Evolutionary conservation across 2,888 invertebrate species (phyloP).

Genomic region (Rugalucina vietnamica): DNA sequence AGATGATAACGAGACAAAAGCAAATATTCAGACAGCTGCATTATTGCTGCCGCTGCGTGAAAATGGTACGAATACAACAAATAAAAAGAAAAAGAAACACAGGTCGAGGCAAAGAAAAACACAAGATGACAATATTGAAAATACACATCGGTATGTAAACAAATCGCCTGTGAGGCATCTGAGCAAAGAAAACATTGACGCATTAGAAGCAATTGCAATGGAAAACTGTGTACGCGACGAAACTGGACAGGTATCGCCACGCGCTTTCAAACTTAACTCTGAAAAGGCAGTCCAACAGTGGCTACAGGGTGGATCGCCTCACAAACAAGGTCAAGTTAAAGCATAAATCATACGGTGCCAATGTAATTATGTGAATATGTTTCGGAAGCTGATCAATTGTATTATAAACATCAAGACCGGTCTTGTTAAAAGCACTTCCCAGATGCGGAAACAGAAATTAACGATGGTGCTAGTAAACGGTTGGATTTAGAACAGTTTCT

Average conservation of each 20-base stretch:
- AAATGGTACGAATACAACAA: constrained; percentile 20
- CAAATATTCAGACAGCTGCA: constrained; percentile 45
- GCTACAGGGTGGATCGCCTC: constrained; percentile 14
- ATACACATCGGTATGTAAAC: constrained; percentile 31
- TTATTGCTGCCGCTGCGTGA: constrained; percentile 48
- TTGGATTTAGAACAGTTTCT: no score
- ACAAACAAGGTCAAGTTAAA: constrained; percentile 1
- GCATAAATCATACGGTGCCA: not conserved
- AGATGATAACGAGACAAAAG: constrained; percentile 27
- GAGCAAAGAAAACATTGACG: constrained; percentile 33
- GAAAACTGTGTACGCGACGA: constrained; percentile 51
- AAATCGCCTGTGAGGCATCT: not conserved
- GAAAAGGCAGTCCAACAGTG: constrained; percentile 60
- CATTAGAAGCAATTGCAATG: constrained; percentile 50
- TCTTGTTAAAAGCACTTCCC: no score
- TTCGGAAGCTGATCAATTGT: no score
- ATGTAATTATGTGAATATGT: no score
- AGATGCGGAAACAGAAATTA: no score
- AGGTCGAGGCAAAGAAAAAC: constrained; percentile 1
- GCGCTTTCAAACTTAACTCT: constrained; percentile 55
- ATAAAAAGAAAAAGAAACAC: constrained; percentile 59
- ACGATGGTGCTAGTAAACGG: no score
- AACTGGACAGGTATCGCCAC: constrained; percentile 24
- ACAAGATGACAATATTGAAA: constrained; percentile 23
- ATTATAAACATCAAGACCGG: no score